Evolutionary conservation across 2,888 invertebrate genomes (phyloP), one percentile per base, ranked within the genome.

Genomic region (Dicycla oo): DNA sequence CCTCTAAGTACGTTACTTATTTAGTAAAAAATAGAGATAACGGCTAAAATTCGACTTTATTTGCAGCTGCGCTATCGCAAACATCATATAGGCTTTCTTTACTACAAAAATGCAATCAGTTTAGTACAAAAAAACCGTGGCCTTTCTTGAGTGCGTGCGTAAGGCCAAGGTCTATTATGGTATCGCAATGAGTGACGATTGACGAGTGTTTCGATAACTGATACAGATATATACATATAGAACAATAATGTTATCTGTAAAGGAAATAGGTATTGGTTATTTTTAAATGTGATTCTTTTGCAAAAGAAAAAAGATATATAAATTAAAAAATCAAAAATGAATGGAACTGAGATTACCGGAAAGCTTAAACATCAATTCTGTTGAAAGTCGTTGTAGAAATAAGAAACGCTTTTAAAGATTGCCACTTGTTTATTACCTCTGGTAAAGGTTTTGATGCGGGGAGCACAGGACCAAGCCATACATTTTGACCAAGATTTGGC

Each of bases 141-240:
- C 58, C 38, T 78, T 78, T 78, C 78, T 74, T 58, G 38, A 53
- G 51, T 58, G 43, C 38, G 10, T 30, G 79, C n/a, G 62, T 78
- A 61, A 71, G 26, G 11, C 8, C 3, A 34, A 69, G 38, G 78
- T 75, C 72, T 78, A 75, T 75, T 75, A 75, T 61, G 30, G 76
- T 67, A 76, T 66, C 56, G 54, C 47, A 76, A 67, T 67, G 30
- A 73, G 54, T 75, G 75, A 78, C 45, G 69, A 40, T 40, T 73
- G 43, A 40, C 23, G 38, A 58, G 26, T 73, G 66, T 66, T 38
- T 20, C 15, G 75, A 58, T 73, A 64, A 23, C n/a, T 30, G 40
- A 63, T 45, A 56, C 26, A 53, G 34, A 26, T 3, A 15, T 43
- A 75, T 30, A 18, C 13, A 75, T 30, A 18, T 10, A 54, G 13